These are phyloP conservation scores for Zoanthus solanderi DNA, from an alignment of 92 coral and sea anemone genomes.

Conservation along the genomic window DNA sequence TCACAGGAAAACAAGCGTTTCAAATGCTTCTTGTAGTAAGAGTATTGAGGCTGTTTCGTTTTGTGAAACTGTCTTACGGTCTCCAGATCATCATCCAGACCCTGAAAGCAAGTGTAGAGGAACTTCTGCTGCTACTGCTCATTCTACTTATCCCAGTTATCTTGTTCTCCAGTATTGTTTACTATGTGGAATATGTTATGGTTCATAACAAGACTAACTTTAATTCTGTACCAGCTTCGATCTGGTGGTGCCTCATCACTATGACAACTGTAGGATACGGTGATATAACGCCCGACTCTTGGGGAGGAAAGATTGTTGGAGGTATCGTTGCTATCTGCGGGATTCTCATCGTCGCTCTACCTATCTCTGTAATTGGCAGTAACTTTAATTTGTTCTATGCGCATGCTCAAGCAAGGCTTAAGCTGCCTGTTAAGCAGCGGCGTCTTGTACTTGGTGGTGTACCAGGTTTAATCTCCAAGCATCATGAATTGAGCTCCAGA, in stretches of 20 bases:
- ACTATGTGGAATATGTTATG: conserved; percentile 80
- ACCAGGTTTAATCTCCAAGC: conserved; percentile 84
- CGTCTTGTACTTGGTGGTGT: conserved; percentile 90
- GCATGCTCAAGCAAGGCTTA: conserved; percentile 96
- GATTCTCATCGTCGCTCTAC: conserved; percentile 91
- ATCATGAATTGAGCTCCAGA: conserved; percentile 86
- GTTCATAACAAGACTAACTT: conserved; percentile 53
- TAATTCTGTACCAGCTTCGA: conserved; percentile 86
- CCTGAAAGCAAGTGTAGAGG: conserved; percentile 87
- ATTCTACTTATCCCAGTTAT: conserved; percentile 90
- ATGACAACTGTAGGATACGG: conserved; percentile 99
- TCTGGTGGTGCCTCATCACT: conserved; percentile 99
- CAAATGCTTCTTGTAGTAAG: conserved; percentile 85
- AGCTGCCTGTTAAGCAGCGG: conserved; percentile 89
- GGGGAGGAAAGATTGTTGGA: conserved; percentile 94
- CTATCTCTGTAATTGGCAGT: conserved; percentile 96
- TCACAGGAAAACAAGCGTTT: conserved; percentile 54
- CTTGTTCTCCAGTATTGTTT: conserved; percentile 93
- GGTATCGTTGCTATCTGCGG: conserved; percentile 97
- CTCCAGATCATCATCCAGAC: conserved; percentile 96
- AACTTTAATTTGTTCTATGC: conserved; percentile 90
- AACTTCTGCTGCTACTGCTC: conserved; percentile 80
- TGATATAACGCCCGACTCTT: conserved; percentile 85
- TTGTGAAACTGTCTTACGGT: conserved; percentile 89
- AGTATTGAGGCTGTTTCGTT: conserved; percentile 86